phyloP scores from a whole-genome alignment of 2,113 vertebrate genomes.

The Nycticorax nycticorax region DNA sequence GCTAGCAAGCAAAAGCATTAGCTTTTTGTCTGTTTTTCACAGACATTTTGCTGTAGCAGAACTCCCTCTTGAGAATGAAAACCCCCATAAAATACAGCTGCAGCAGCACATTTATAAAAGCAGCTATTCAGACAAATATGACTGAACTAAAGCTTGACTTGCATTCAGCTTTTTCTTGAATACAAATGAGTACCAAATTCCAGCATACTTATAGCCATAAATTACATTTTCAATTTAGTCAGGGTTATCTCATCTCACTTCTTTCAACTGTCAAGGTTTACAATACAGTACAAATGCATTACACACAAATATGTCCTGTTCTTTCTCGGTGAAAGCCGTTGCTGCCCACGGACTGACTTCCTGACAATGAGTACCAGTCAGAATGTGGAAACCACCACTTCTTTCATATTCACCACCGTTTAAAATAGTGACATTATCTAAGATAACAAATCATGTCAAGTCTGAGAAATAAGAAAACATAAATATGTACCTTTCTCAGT shows the following conservation, averaged over 20 bases:
- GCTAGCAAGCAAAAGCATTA: neutral
- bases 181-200: slow-evolving; percentile 12
- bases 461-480: slow-evolving; percentile 11
- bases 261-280: neutral
- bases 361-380: neutral
- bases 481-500: slow-evolving; percentile 58
- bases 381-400: neutral
- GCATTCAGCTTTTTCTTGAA: slow-evolving; percentile 8
- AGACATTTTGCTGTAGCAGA: neutral
- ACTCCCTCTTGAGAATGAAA: slow-evolving; percentile 24
- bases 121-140: slow-evolving; percentile 12
- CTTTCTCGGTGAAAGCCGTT: slow-evolving; percentile 22
- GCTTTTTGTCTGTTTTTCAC: neutral
- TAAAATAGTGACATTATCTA: neutral
- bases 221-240: neutral
- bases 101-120: neutral
- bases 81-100: slow-evolving; percentile 3
- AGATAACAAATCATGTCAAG: neutral
- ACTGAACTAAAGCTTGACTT: neutral
- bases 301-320: slow-evolving; percentile 34
- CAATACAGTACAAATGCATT: slow-evolving; percentile 9
- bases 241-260: neutral
- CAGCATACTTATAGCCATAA: neutral
- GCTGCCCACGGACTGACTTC: slow-evolving; percentile 37
- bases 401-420: neutral